A percentile compares a stretch with the other conserved stretches of the same genome.
phyloP scores from a whole-genome alignment of 1,140 invertebrate genomes.

The Drosophila hydei region DNA sequence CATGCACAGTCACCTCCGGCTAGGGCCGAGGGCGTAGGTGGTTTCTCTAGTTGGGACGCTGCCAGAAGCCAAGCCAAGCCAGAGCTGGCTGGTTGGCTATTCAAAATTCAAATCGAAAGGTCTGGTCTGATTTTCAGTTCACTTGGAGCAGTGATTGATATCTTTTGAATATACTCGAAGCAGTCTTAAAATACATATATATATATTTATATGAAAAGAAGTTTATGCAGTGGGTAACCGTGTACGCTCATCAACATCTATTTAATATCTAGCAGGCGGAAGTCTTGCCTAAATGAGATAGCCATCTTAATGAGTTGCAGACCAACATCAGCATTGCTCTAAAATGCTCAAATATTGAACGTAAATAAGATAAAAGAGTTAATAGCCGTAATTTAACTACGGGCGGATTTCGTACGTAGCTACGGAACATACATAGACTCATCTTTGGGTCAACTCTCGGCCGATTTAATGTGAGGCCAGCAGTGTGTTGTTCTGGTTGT shows the following conservation, averaged over 20 bases:
- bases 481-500: constrained; percentile 51
- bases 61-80: constrained; percentile 5
- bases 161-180: constrained; percentile 4
- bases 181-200: background rate
- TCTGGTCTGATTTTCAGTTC: constrained; percentile 24
- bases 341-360: constrained; percentile 10
- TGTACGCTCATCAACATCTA: background rate
- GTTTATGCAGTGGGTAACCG: background rate
- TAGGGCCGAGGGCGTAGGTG: constrained; percentile 9
- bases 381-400: constrained; percentile 17
- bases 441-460: constrained; percentile 11
- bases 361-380: constrained; percentile 3
- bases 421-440: no score
- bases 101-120: constrained; percentile 16
- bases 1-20: background rate
- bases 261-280: background rate
- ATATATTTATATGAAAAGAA: background rate
- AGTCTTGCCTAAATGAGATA: background rate
- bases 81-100: background rate
- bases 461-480: constrained; percentile 25
- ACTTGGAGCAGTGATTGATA: constrained; percentile 21
- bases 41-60: constrained; percentile 2
- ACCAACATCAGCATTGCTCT: background rate
- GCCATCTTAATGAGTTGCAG: background rate
- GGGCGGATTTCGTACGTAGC: constrained; percentile 12